These are phyloP conservation scores for Spinus olivaceus DNA, from an alignment of 2,797 vertebrate species.

Conservation along the genomic window DNA sequence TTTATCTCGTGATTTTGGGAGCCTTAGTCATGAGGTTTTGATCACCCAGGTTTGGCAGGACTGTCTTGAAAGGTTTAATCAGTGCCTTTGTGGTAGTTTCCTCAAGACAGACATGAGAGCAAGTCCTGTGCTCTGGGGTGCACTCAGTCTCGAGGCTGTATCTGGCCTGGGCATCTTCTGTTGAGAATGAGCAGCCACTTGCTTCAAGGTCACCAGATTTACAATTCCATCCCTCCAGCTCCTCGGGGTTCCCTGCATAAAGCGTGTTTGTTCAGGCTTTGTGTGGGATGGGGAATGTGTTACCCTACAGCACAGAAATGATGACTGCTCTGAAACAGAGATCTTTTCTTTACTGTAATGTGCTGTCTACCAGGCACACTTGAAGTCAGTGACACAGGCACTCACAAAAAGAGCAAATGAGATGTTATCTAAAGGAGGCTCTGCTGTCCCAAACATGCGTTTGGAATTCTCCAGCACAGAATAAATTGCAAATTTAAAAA, in stretches of 20 bases:
- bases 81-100: background rate
- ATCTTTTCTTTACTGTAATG: conserved; percentile 3
- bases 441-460: background rate
- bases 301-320: conserved; percentile 23
- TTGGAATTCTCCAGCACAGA: background rate
- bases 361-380: background rate
- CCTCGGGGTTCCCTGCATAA: conserved; percentile 12
- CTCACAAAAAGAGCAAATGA: conserved; percentile 15
- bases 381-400: background rate
- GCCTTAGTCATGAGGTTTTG: background rate
- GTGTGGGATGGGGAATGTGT: conserved; percentile 39
- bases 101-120: background rate
- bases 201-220: conserved; percentile 38
- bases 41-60: background rate
- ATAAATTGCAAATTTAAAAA: background rate
- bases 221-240: conserved; percentile 11
- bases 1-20: background rate
- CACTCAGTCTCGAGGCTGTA: background rate
- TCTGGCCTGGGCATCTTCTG: background rate
- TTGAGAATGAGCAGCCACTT: background rate
- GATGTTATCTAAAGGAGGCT: background rate
- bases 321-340: conserved; percentile 34
- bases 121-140: background rate
- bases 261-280: conserved; percentile 53
- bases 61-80: background rate